Conservation (phyloP, 1,140 invertebrate species). For the Wasmannia auropunctata region DNA sequence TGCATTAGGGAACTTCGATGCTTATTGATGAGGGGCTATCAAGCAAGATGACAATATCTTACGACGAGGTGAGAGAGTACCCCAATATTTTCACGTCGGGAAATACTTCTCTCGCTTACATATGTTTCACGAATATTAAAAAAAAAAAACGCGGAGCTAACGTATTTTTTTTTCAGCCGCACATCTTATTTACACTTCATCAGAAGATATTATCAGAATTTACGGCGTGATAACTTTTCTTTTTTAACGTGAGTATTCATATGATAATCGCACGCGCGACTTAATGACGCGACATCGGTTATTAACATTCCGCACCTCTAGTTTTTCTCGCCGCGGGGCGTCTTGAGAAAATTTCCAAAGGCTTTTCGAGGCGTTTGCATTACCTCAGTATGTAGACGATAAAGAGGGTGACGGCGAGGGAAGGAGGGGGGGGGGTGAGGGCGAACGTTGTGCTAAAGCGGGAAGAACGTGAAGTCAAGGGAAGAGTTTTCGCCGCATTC, state of each 20-base stretch:
- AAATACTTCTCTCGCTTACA: not conserved
- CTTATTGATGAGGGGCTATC: constrained; percentile 28
- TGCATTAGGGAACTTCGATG: constrained; percentile 7
- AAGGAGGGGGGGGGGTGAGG: not conserved
- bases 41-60: not conserved
- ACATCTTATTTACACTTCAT: constrained; percentile 26
- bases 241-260: not conserved
- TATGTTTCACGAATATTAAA: not conserved
- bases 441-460: constrained; percentile 63
- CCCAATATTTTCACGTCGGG: constrained; percentile 8
- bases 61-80: constrained; percentile 14
- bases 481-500: constrained; percentile 77
- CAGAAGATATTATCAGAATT: constrained; percentile 20
- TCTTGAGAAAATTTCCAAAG: constrained; percentile 60
- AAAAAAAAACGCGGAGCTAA: not conserved
- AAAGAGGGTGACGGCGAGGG: constrained; percentile 55
- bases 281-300: constrained; percentile 41
- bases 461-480: constrained; percentile 68
- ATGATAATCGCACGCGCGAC: constrained; percentile 9
- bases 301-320: constrained; percentile 21
- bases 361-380: constrained; percentile 62
- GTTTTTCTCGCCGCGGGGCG: constrained; percentile 26
- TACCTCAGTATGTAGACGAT: constrained; percentile 68
- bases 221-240: not conserved
- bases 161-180: constrained; percentile 34